Evolutionary conservation across 1,140 invertebrate genomes (phyloP).

Genomic region (Drosophila pandora): DNA sequence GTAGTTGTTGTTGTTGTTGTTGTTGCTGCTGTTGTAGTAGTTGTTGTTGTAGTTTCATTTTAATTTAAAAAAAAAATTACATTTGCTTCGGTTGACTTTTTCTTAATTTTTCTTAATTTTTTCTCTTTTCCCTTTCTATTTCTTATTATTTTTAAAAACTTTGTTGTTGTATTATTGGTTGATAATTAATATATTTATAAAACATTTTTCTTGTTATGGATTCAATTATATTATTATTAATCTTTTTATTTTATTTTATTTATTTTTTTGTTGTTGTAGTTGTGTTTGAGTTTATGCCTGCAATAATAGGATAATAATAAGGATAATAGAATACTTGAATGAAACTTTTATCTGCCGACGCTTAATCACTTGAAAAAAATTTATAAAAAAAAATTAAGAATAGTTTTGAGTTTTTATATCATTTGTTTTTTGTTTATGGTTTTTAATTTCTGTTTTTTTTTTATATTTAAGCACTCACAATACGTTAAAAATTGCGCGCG

Average conservation of each 20-base stretch:
- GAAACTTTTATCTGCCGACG: conserved; percentile 32
- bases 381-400: conserved; percentile 20
- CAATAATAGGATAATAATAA: conserved; percentile 24
- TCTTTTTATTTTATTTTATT: conserved; percentile 18
- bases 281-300: conserved; percentile 73
- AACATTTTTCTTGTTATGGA: conserved; percentile 55
- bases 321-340: conserved; percentile 9
- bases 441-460: neutral
- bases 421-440: neutral
- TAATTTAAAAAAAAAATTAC: conserved; percentile 27
- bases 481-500: conserved; percentile 38
- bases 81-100: conserved; percentile 29
- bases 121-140: conserved; percentile 19
- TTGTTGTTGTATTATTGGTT: conserved; percentile 31
- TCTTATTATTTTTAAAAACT: conserved; percentile 22
- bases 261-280: conserved; percentile 34
- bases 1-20: conserved; percentile 42
- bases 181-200: conserved; percentile 67
- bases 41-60: conserved; percentile 40
- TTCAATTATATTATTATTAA: neutral
- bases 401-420: neutral
- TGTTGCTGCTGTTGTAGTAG: conserved; percentile 54
- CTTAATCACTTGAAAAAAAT: conserved; percentile 37
- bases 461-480: conserved; percentile 10
- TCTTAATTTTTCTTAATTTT: conserved; percentile 12